Evolutionary conservation across 1,140 invertebrate genomes (phyloP), one percentile per base, ranked within the genome.

Genomic region (Augochlora pura): DNA sequence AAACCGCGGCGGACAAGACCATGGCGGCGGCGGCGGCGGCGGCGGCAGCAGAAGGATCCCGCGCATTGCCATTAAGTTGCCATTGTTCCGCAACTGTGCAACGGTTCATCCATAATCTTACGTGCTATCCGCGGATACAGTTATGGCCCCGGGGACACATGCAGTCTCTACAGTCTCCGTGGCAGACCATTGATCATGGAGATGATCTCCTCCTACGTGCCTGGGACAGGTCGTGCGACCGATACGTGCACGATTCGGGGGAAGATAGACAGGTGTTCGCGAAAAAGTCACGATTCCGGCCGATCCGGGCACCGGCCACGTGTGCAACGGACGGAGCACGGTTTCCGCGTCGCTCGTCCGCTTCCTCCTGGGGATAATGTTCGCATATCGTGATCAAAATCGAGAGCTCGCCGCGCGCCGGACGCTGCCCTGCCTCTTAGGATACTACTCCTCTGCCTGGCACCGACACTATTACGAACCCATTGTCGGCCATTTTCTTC

Each of bases 21-120:
- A 60, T 82, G 81, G 81, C 59, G 77, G 87, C 79, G 59, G 63
- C 74, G 65, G n/a, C n/a, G n/a, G n/a, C n/a, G 81, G 81, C 59
- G 77, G 87, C 14, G 42, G 63, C 70, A 21, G 63, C 70, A 32
- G 57, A 57, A 32, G 52, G 68, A 60, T 62, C 75, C 46, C 67
- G 59, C 46, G 76, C 60, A 79, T 81, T 84, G 87, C 85, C 82
- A 87, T 90, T 88, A 89, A 89, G 79, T 81, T 84, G 85, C 68
- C 87, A 89, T 89, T 89, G 86, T 89, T 89, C 83, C 83, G 87
- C 86, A 86, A 88, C 85, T 79, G 82, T 80, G 79, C 88, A 89
- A 89, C 87, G 87, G 88, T 87, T 88, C 89, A 89, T 89, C 82
- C 87, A 90, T 88, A 86, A 85, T 86, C 80, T 85, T 88, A 82